Percentiles rank a stretch among this genome's conserved stretches.
phyloP scores from a whole-genome alignment of 92 coral and sea anemone genomes.

The Actinernus sp. region DNA sequence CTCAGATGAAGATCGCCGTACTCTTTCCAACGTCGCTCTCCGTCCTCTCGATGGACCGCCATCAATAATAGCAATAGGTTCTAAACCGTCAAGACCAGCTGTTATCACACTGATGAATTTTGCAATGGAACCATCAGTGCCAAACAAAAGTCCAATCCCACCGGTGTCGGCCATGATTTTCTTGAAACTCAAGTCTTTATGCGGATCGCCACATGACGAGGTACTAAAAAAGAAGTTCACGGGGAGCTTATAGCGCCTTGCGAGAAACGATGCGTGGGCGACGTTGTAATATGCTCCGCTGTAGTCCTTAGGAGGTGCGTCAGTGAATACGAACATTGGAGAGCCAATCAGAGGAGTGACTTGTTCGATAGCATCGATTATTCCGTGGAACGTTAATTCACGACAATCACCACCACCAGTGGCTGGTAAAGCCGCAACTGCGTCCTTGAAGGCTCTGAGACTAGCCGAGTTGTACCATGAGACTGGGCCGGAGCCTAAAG shows the following conservation, averaged over 20 bases:
- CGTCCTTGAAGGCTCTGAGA: conserved; percentile 7
- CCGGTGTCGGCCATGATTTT: conserved; percentile 46
- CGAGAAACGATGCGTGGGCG: conserved; percentile 66
- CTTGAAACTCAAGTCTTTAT: conserved; percentile 20
- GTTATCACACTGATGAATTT: conserved; percentile 45
- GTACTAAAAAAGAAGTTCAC: conserved; percentile 69
- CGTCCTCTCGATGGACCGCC: conserved; percentile 8
- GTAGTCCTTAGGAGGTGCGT: conserved; percentile 62
- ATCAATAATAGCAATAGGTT: too few species aligned
- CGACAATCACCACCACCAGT: conserved; percentile 56
- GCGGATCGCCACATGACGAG: conserved; percentile 24
- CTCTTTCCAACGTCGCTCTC: too few species aligned
- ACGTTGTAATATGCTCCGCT: conserved; percentile 43
- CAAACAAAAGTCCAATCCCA: conserved; percentile 60
- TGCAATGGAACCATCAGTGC: conserved; percentile 22
- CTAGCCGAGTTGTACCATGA: not conserved
- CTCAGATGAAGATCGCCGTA: too few species aligned
- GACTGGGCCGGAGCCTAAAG: conserved; percentile 18
- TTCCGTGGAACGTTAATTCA: conserved; percentile 65
- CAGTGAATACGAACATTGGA: conserved; percentile 77
- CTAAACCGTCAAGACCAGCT: conserved; percentile 47
- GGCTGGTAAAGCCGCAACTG: conserved; percentile 19
- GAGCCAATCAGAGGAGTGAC: conserved; percentile 47
- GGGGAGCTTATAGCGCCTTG: conserved; percentile 39
- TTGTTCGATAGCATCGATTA: conserved; percentile 61